These are phyloP conservation scores for Scolopax mira DNA, from an alignment of 2,113 vertebrate species.

Conservation along the genomic window DNA sequence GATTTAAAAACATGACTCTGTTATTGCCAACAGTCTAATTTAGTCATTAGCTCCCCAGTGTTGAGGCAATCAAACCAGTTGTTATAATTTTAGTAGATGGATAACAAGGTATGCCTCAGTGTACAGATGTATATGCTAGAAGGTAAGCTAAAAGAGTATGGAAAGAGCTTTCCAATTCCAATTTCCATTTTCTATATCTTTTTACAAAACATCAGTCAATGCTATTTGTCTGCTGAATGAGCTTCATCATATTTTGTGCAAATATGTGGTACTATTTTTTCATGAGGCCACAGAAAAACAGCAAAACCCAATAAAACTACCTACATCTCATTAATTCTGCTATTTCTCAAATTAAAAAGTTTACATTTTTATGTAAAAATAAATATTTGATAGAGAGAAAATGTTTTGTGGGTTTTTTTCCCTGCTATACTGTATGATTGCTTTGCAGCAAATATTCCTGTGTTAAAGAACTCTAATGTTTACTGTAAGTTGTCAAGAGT, in stretches of 20 bases:
- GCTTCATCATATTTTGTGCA: neutral
- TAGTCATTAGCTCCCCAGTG: constrained; percentile 67
- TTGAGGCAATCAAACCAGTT: constrained; percentile 56
- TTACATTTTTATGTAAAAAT: neutral
- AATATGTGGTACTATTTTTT: neutral
- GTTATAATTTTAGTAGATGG: constrained; percentile 44
- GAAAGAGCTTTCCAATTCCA: constrained; percentile 37
- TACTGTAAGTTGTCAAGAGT: neutral
- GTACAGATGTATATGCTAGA: neutral
- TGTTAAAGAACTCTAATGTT: neutral
- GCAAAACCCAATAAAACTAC: neutral
- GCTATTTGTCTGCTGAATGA: constrained; percentile 6
- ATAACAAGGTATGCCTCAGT: constrained; percentile 27
- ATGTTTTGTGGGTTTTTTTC: neutral
- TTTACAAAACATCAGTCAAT: constrained; percentile 24
- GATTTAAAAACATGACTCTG: constrained; percentile 72
- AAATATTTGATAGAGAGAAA: neutral
- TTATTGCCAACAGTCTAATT: constrained; percentile 70
- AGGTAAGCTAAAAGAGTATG: neutral
- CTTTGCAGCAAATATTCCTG: neutral
- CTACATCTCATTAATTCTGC: neutral
- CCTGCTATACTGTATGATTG: neutral
- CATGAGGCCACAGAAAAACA: neutral
- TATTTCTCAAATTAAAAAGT: neutral
- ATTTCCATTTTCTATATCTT: constrained; percentile 17